Base-by-base conservation (phyloP, 2,797 vertebrate species). In the Nasua narica region DNA sequence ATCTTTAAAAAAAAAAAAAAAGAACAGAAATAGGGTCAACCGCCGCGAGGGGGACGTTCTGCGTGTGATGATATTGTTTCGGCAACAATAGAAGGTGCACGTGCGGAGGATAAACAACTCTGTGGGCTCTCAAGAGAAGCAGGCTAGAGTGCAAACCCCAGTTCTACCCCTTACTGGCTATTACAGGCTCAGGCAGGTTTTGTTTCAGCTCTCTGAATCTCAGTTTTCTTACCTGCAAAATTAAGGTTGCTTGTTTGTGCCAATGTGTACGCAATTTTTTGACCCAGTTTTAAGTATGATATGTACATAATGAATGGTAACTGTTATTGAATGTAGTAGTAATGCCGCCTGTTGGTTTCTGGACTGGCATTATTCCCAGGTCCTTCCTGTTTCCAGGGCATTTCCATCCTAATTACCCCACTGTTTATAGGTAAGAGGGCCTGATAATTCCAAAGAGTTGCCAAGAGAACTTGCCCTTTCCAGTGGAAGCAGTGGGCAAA, bases 251-350 rank as follows among this genome's bases (percentile, higher is more conserved):
- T 77, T 70, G 27, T 43, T 76, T 90, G n/a, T 52, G 46, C 79
- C 70, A 48, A 76, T 54, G 11, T 43, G 65, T 56, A 52, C 48
- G 87, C 29, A 54, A 35, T 62, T 60, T 29, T 25, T 65, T 62
- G 91, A 43, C 67, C 70, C 58, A 72, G 43, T 70, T 91, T 96
- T 76, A 88, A 85, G 74, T 7, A 19, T 62, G 35, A 18, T 40
- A 52, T 77, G 13, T 25, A 83, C 15, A 78, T n/a, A 79, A 50
- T 79, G 60, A 67, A 76, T 62, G 37, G 15, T 27, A 58, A 54
- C 37, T 86, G 87, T 46, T 87, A 87, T 90, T 78, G 58, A 94
- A 83, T 74, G 25, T n/a, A 78, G 27, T 88, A 56, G 82, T 87
- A 67, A 70, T 8, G 48, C 6, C 18, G 79, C 60, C 48, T n/a